Percentiles rank a stretch among this genome's conserved stretches.
Evolutionary conservation across 2,113 vertebrate species (phyloP).

Genomic region (Maccullochella peelii): DNA sequence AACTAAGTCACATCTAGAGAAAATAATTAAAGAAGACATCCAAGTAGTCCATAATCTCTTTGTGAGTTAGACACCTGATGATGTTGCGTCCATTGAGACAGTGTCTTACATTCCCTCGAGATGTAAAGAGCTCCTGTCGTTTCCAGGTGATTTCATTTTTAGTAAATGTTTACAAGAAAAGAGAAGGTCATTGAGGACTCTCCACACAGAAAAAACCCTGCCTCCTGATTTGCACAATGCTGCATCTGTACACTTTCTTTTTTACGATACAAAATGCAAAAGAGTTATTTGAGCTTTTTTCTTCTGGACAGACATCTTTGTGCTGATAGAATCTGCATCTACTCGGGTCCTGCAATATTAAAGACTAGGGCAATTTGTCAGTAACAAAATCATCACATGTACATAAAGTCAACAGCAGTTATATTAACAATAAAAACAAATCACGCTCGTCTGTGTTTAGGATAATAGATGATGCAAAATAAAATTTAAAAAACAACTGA

Average conservation of each 20-base stretch:
- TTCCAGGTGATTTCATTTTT: slow-evolving; percentile 20
- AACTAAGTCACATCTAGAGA: slow-evolving; percentile 48
- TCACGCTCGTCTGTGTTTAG: not conserved
- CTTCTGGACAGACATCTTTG: not conserved
- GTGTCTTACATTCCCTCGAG: slow-evolving; percentile 19
- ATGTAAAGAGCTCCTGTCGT: slow-evolving; percentile 14
- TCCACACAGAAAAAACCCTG: not conserved
- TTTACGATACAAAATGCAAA: slow-evolving; percentile 19
- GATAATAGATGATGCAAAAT: slow-evolving; percentile 30
- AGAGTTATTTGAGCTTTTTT: slow-evolving; percentile 12
- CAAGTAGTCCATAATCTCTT: slow-evolving; percentile 40
- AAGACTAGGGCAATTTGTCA: slow-evolving; percentile 4
- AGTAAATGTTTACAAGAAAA: not conserved
- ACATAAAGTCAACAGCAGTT: slow-evolving; percentile 8
- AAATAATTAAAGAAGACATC: slow-evolving; percentile 37
- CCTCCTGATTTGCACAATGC: slow-evolving; percentile 10
- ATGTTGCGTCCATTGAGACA: slow-evolving; percentile 14
- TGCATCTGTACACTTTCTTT: slow-evolving; percentile 19
- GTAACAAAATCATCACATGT: slow-evolving; percentile 30
- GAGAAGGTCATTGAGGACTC: not conserved
- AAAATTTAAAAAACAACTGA: slow-evolving; percentile 2
- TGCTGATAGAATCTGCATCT: slow-evolving; percentile 19
- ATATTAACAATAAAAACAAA: slow-evolving; percentile 16
- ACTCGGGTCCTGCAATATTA: slow-evolving; percentile 2
- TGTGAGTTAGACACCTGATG: slow-evolving; percentile 45